phyloP scores from a whole-genome alignment of 2,888 invertebrate genomes.

The Caenorhabditis wallacei region DNA sequence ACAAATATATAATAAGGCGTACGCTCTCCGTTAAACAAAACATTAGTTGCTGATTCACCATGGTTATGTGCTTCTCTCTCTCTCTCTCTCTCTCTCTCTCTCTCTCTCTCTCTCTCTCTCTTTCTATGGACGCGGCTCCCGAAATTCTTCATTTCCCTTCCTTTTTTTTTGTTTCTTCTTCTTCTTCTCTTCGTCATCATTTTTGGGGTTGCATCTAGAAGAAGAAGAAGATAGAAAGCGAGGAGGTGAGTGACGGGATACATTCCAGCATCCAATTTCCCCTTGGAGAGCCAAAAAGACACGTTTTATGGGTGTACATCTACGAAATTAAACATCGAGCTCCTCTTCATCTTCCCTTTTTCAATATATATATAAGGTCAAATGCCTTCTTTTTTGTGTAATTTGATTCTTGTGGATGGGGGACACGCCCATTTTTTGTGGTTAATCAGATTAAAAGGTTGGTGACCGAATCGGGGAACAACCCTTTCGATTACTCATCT shows the following conservation, averaged over 20 bases:
- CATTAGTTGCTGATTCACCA: constrained; percentile 43
- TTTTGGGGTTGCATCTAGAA: constrained; percentile 1
- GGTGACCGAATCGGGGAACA: too few relatives aligned
- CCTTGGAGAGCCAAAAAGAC: constrained; percentile 5
- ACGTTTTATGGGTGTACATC: constrained; percentile 50
- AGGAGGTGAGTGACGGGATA: constrained; percentile 42
- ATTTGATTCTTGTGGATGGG: too few relatives aligned
- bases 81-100: too few relatives aligned
- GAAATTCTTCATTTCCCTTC: too few relatives aligned
- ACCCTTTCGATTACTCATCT: too few relatives aligned
- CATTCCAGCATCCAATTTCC: constrained; percentile 60
- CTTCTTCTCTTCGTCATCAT: neutral
- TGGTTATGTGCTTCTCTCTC: constrained; percentile 19
- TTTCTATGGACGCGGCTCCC: neutral
- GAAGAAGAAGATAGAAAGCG: constrained; percentile 28
- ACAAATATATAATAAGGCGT: constrained; percentile 52
- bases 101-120: too few relatives aligned
- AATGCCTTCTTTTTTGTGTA: constrained; percentile 10
- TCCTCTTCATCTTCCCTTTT: constrained; percentile 2
- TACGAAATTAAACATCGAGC: constrained; percentile 55
- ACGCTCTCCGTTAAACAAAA: constrained; percentile 20
- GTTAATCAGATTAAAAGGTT: too few relatives aligned
- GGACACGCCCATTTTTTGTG: too few relatives aligned
- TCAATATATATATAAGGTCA: constrained; percentile 20
- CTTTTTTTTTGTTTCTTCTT: too few relatives aligned